These are phyloP conservation scores for Setipinna tenuifilis DNA, from an alignment of 2,797 vertebrate species.

Conservation along the genomic window DNA sequence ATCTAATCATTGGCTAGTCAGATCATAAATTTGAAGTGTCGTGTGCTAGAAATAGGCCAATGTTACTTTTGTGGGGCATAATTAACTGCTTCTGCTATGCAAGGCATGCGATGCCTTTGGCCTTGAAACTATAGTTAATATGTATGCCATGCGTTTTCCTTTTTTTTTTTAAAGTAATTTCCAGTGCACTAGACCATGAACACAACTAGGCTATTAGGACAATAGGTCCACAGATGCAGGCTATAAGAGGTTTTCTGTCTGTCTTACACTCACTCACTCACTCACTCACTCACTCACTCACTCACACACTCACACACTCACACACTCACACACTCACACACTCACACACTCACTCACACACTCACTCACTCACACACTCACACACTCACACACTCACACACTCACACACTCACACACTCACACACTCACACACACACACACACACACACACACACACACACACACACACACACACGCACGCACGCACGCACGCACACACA, in stretches of 20 bases:
- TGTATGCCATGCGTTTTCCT: not conserved
- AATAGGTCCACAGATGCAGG: too few relatives aligned
- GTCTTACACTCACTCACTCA: conserved; percentile 15
- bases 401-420: not conserved
- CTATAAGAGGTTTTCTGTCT: too few relatives aligned
- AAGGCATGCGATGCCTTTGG: not conserved
- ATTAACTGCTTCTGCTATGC: not conserved
- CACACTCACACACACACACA: not conserved
- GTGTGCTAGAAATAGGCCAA: not conserved
- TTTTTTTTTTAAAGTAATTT: not conserved
- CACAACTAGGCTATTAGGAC: too few relatives aligned
- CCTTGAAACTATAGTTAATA: not conserved
- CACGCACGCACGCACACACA: too few relatives aligned
- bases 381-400: too few relatives aligned
- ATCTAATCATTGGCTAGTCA: not conserved
- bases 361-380: not conserved
- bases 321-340: too few relatives aligned
- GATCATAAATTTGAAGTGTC: not conserved
- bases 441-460: not conserved
- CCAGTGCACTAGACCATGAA: not conserved
- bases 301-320: conserved; percentile 25
- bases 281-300: not conserved
- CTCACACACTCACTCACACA: too few relatives aligned
- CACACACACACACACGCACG: too few relatives aligned
- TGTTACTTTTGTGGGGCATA: not conserved